phyloP scores from a whole-genome alignment of 2,888 invertebrate species.

The Papilio gigon region DNA sequence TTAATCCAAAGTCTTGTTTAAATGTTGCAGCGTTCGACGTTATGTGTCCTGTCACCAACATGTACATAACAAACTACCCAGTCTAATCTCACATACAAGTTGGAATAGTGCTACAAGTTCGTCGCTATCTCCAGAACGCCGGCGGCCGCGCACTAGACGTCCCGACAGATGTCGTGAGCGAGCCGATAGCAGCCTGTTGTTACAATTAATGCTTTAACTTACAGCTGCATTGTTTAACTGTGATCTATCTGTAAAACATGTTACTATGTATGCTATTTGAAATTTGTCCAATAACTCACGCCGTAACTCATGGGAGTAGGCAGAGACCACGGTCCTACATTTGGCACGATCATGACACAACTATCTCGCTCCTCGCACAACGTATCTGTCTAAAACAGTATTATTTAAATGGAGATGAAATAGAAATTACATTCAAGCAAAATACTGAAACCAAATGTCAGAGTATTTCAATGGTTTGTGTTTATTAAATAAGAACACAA shows the following conservation, averaged over 20 bases:
- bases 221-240: neutral
- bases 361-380: too few species aligned
- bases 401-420: too few species aligned
- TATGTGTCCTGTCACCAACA: neutral
- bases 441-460: too few species aligned
- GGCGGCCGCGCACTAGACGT: constrained; percentile 28
- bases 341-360: too few species aligned
- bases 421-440: too few species aligned
- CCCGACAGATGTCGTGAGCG: constrained; percentile 34
- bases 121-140: constrained; percentile 35
- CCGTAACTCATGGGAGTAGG: too few species aligned
- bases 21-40: too few species aligned
- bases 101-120: constrained; percentile 33
- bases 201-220: constrained; percentile 22
- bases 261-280: neutral
- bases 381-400: too few species aligned
- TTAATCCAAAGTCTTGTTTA: too few species aligned
- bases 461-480: too few species aligned
- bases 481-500: neutral
- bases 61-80: constrained; percentile 8
- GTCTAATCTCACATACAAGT: constrained; percentile 27
- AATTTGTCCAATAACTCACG: too few species aligned
- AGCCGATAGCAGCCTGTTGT: constrained; percentile 29
- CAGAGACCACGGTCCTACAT: too few species aligned
- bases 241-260: neutral